Conservation (phyloP, 2,888 invertebrate genomes). For the Mystacides longicornis region DNA sequence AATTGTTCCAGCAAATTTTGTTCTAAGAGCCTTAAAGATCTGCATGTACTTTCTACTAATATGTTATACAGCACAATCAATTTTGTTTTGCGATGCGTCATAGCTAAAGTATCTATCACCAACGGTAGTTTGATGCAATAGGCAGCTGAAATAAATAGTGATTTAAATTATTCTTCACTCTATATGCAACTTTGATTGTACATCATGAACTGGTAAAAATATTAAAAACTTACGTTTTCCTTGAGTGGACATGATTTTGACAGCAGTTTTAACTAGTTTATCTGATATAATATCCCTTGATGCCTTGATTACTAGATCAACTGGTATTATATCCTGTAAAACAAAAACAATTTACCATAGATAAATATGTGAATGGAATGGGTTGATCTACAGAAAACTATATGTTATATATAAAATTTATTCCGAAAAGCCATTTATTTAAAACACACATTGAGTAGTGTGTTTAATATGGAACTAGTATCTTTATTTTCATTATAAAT, state of each 20-base stretch:
- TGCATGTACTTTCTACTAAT: slow-evolving; percentile 66
- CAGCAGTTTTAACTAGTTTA: slow-evolving; percentile 46
- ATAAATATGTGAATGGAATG: no score
- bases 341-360: no score
- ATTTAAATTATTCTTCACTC: neutral
- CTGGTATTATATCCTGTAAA: slow-evolving; percentile 52
- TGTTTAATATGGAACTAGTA: no score
- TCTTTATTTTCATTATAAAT: no score
- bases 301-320: slow-evolving; percentile 54
- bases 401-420: no score
- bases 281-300: slow-evolving; percentile 52
- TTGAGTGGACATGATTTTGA: slow-evolving; percentile 53
- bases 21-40: slow-evolving; percentile 60
- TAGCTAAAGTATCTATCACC: slow-evolving; percentile 62
- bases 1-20: slow-evolving; percentile 54
- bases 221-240: slow-evolving; percentile 51
- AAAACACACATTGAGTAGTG: no score
- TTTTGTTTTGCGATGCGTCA: slow-evolving; percentile 59
- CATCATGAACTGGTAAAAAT: neutral
- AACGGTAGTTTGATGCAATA: slow-evolving; percentile 53
- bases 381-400: no score
- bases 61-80: slow-evolving; percentile 62
- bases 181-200: neutral
- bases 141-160: slow-evolving; percentile 31
- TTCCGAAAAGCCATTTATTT: no score